phyloP scores from a whole-genome alignment of 2,113 vertebrate genomes.

The Tinamus guttatus region DNA sequence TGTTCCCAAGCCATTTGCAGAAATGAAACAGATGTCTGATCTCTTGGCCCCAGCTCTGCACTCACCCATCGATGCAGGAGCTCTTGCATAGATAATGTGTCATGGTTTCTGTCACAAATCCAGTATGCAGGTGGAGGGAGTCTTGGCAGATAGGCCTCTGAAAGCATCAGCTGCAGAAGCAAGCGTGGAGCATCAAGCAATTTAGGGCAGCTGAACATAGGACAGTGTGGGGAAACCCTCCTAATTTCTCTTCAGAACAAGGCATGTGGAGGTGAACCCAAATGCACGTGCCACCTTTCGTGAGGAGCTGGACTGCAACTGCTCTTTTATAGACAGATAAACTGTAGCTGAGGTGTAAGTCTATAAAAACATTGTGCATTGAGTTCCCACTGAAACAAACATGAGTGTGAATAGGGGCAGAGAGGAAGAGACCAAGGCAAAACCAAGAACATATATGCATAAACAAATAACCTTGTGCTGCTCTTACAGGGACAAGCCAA shows the following conservation, averaged over 20 bases:
- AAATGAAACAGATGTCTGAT: neutral
- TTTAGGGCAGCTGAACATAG: fast-evolving
- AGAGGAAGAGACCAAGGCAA: neutral
- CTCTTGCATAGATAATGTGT: neutral
- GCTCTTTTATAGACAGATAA: neutral
- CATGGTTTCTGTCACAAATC: fast-evolving
- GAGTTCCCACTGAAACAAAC: neutral
- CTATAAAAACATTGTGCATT: neutral
- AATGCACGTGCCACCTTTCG: fast-evolving
- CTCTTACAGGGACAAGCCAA: neutral
- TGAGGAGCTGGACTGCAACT: neutral
- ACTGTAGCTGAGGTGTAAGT: neutral
- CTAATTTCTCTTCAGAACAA: neutral
- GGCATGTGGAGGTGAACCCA: neutral
- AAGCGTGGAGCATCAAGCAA: fast-evolving
- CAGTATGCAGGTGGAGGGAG: neutral
- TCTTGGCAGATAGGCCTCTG: fast-evolving
- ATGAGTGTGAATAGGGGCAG: neutral
- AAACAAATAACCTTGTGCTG: neutral
- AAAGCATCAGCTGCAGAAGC: fast-evolving
- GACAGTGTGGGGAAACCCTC: neutral
- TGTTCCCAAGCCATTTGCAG: neutral
- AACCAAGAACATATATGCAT: fast-evolving
- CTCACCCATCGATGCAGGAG: neutral
- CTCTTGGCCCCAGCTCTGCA: neutral